Base-by-base conservation (phyloP, 2,113 vertebrate species). In the Pycnonotus jocosus region DNA sequence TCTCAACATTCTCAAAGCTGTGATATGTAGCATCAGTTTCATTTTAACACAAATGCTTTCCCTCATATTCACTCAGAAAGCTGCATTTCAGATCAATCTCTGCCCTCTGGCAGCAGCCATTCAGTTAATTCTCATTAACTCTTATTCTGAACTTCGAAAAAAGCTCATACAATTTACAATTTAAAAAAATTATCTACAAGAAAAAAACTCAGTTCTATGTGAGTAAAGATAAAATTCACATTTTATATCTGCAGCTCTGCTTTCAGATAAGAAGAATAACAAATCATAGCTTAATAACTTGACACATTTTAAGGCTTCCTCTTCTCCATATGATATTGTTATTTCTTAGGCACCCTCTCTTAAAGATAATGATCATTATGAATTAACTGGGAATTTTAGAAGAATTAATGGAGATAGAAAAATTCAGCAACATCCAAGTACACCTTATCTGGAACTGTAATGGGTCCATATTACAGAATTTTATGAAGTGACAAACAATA, bases 371-470 rank as follows among this genome's bases (percentile, higher is more conserved):
- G 11, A 4, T 81, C 57, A 68, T 62, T 77, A 48, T 19, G 31
- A 45, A 72, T 68, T 93, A 80, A 86, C 37, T 70, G 58, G 21
- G 74, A 82, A 77, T 25, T 64, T 70, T 58, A 81, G 37, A 27
- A 25, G 27, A 62, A 88, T 81, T 86, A 78, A 56, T 47, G 40
- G 82, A 79, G 35, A 66, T 69, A 45, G 89, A 95, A 81, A 57
- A 88, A 91, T 20, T 90, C 92, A 89, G 78, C 88, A 82, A 47
- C 72, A 95, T 81, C 56, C 86, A 81, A 70, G 62, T 53, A 69
- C 37, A 79, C 35, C 44, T 79, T 69, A 24, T 65, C 72, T 93
- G 70, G 37, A 37, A n/a, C 48, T 54, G 56, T 24, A 70, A 69
- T 44, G 71, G 54, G 44, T 81, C 47, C 44, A 61, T 58, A 19